These are phyloP conservation scores for Drosophila aldrichi DNA, from an alignment of 2,888 invertebrate genomes.

Conservation along the genomic window DNA sequence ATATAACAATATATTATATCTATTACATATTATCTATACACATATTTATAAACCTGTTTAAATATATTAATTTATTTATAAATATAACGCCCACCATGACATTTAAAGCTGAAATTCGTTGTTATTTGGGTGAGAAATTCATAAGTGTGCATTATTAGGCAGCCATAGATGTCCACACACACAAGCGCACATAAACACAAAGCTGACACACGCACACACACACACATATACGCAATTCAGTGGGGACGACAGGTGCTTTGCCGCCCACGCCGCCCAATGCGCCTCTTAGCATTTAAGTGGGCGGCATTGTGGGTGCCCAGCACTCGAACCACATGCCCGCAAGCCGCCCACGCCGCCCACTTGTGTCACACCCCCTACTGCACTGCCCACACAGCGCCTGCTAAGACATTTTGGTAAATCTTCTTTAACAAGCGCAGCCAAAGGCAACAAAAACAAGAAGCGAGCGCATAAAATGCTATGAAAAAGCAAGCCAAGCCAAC, in stretches of 20 bases:
- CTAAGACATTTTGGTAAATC: slow-evolving; percentile 79
- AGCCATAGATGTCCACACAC: slow-evolving; percentile 25
- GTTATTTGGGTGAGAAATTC: slow-evolving; percentile 41
- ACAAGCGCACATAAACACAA: not conserved
- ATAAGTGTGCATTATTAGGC: slow-evolving; percentile 66
- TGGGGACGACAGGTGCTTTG: slow-evolving; percentile 47
- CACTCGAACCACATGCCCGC: not conserved
- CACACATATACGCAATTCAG: not conserved
- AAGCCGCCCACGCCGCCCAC: slow-evolving; percentile 2
- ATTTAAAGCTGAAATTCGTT: slow-evolving; percentile 3
- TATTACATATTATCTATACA: too few species aligned
- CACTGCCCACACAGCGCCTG: slow-evolving; percentile 1
- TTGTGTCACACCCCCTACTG: not conserved
- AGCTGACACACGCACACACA: not conserved
- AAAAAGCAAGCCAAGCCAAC: slow-evolving; percentile 76
- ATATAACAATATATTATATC: too few species aligned
- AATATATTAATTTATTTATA: too few species aligned
- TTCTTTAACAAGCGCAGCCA: slow-evolving; percentile 74
- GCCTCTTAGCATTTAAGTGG: slow-evolving; percentile 81
- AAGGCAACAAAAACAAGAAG: slow-evolving; percentile 46
- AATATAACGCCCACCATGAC: not conserved
- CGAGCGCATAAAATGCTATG: slow-evolving; percentile 76
- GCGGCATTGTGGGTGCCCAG: slow-evolving; percentile 61
- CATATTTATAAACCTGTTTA: not conserved
- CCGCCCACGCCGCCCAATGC: slow-evolving; percentile 54